A percentile compares a stretch with the other conserved stretches of the same genome.
Conservation (phyloP, 2,113 vertebrate genomes). For the Malaclemys terrapin region DNA sequence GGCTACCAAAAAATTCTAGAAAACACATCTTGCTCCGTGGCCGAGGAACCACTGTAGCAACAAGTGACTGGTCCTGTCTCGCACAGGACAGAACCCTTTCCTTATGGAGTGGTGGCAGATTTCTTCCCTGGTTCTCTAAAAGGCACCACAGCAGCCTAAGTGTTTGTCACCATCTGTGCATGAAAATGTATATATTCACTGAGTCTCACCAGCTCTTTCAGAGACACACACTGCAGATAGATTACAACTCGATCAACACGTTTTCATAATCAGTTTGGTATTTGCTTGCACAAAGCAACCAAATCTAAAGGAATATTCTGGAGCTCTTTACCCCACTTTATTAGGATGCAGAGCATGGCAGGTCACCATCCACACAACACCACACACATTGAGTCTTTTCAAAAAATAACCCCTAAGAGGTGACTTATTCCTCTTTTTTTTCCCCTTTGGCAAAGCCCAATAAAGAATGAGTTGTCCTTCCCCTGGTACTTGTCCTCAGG, state of each 20-base stretch:
- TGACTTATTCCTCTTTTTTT: neutral
- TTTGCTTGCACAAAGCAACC: neutral
- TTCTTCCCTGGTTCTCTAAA: neutral
- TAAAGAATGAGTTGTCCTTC: neutral
- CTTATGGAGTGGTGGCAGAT: neutral
- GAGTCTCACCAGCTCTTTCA: neutral
- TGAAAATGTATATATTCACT: neutral
- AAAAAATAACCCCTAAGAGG: neutral
- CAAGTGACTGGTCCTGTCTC: neutral
- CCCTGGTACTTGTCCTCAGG: neutral
- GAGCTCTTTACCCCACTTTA: neutral
- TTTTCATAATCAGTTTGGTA: neutral
- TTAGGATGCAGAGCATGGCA: neutral
- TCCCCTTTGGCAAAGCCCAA: neutral
- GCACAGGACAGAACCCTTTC: too few relatives aligned
- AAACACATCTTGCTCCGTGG: neutral
- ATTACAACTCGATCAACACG: fast-evolving
- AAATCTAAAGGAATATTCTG: neutral
- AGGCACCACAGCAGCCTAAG: neutral
- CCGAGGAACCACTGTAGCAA: neutral
- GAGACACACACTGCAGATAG: neutral
- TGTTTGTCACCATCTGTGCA: neutral
- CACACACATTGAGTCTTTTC: neutral
- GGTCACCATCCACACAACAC: neutral
- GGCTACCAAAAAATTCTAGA: neutral